A percentile compares a stretch with the other conserved stretches of the same genome.
Evolutionary conservation across 2,113 vertebrate genomes (phyloP).

Genomic region (Puma concolor): DNA sequence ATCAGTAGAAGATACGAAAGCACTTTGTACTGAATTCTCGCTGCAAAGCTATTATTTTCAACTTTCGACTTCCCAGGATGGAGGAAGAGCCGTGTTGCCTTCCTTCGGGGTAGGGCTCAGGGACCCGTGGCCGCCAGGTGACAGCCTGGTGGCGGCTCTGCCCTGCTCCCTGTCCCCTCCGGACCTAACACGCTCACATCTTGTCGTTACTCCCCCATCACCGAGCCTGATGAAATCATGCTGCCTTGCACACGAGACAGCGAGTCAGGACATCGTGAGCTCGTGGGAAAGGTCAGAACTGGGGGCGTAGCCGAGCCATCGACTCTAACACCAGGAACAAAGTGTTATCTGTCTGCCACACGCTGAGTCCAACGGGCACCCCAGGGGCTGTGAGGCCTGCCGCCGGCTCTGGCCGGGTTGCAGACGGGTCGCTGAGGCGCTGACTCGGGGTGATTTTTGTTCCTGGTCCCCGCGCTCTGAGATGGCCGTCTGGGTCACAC

Average conservation of each 20-base stretch:
- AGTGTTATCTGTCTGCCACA: too few relatives aligned
- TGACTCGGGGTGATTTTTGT: too few relatives aligned
- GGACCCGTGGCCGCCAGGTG: rapidly evolving
- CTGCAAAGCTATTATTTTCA: background rate
- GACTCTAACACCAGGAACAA: too few relatives aligned
- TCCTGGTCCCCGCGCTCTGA: too few relatives aligned
- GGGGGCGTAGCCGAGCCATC: rapidly evolving
- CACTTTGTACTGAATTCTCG: background rate
- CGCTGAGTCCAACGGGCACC: too few relatives aligned
- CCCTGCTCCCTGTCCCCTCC: rapidly evolving
- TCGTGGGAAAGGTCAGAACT: rapidly evolving
- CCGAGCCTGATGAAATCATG: background rate
- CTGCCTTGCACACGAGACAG: rapidly evolving
- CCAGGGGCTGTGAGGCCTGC: too few relatives aligned
- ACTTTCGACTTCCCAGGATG: background rate
- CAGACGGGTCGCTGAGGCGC: too few relatives aligned
- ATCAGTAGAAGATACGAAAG: background rate
- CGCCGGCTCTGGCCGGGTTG: too few relatives aligned
- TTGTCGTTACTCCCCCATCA: rapidly evolving
- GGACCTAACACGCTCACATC: background rate
- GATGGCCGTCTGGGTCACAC: too few relatives aligned
- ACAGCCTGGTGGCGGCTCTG: rapidly evolving
- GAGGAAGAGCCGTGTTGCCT: rapidly evolving
- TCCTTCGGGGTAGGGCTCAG: too few relatives aligned
- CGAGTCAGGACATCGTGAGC: background rate